Evolutionary conservation across 2,113 vertebrate genomes (phyloP).

Genomic region (Corythaixoides concolor): DNA sequence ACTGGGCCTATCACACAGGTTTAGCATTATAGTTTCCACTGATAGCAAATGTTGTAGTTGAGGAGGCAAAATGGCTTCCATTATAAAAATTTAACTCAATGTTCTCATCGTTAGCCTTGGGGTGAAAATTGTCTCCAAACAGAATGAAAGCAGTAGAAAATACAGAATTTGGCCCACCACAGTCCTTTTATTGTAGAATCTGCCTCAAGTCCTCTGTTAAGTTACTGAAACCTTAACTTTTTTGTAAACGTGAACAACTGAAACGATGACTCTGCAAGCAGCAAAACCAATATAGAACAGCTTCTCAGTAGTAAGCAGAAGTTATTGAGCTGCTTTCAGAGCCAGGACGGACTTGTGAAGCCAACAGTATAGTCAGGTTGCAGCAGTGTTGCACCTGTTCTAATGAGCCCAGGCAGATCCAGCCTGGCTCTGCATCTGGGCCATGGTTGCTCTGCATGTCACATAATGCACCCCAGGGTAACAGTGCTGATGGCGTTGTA

Average conservation of each 20-base stretch:
- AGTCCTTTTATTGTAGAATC: background rate
- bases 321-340: background rate
- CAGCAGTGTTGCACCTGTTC: background rate
- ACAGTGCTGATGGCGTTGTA: accelerated
- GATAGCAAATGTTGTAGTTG: background rate
- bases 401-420: background rate
- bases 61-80: background rate
- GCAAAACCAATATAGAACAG: background rate
- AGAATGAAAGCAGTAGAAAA: background rate
- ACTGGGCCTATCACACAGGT: background rate
- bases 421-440: background rate
- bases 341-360: background rate
- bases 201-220: background rate
- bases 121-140: background rate
- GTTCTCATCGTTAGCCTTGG: background rate
- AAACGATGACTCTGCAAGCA: background rate
- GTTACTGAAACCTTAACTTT: background rate
- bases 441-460: accelerated
- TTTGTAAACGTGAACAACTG: background rate
- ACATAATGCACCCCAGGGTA: background rate
- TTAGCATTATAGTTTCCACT: background rate
- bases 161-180: background rate
- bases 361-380: background rate
- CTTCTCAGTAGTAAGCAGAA: background rate
- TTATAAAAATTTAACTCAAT: background rate